Conservation (phyloP, 2,113 vertebrate genomes). For the Cavia aperea region DNA sequence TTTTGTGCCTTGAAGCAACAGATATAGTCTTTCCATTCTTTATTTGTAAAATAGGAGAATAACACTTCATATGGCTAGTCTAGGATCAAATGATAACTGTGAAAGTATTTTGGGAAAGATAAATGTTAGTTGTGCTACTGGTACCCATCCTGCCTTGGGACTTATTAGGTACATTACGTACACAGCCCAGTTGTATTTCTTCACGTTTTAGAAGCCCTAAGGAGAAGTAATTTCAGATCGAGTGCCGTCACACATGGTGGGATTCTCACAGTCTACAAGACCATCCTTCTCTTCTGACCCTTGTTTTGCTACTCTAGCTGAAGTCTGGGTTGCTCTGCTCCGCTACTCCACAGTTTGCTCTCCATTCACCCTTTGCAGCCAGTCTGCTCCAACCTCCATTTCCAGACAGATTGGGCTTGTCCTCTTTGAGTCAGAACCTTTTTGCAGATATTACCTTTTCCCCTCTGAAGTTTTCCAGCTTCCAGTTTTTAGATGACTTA, state of each 20-base stretch:
- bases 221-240: neutral
- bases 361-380: neutral
- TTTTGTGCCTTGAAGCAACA: conserved; percentile 28
- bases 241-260: fast-evolving
- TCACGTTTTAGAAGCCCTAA: neutral
- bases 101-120: conserved; percentile 14
- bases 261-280: neutral
- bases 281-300: neutral
- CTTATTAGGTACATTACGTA: neutral
- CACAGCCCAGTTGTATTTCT: neutral
- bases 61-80: neutral
- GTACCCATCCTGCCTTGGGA: neutral
- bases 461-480: neutral
- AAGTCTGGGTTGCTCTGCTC: neutral
- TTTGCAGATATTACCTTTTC: neutral
- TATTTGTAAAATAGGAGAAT: conserved; percentile 23
- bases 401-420: neutral
- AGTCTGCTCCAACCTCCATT: neutral
- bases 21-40: conserved; percentile 12
- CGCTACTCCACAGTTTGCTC: neutral
- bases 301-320: neutral
- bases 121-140: neutral
- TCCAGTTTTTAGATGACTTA: neutral
- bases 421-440: neutral
- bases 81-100: neutral